Base-by-base conservation (phyloP, 2,888 invertebrate genomes). In the Stenodema calcarata region DNA sequence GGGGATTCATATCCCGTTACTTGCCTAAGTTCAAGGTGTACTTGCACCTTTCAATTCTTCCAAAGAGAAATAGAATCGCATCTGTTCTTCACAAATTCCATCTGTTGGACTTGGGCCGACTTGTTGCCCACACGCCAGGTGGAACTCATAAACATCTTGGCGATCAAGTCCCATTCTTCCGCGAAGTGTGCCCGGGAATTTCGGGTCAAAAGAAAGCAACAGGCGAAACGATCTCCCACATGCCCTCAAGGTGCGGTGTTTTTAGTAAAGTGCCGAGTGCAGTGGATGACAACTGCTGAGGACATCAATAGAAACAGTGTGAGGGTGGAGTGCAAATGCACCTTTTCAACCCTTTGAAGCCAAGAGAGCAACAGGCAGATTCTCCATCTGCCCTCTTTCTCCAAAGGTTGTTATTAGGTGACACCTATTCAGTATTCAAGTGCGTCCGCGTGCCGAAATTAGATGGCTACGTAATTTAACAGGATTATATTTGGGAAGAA, bases 331-430 rank as follows among this genome's bases (percentile, higher is more conserved):
- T 47, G 47, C 47, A 62, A 18, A 4, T 35, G 75, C 75, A 78
- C 78, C 44, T 78, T 18, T 23, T 23, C 27, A 78, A 78, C 78
- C 78, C 78, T 78, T 78, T 78, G 62, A 62, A 62, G 23, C 9
- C 44, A 6, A 9, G 18, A 35, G 12, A 44, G 78, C 78, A 78
- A 78, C 78, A 78, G 44, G 78, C 78, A 27, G 78, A 35, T 12
- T 42, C 76, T 27, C 23, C 78, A 78, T 78, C 78, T 78, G 78
- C n/a, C 69, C 27, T 62, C 28, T 27, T 69, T 1, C 16, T 6
- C 18, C 54, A n/a, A 6, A 18, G n/a, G 18, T 6, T 18, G n/a
- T 18, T 54, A 18, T 18, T 18, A 62, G 23, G 9, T 62, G 62
- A 62, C 12, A 62, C 1, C 3, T 18, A 6, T n/a, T 16, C n/a